These are phyloP conservation scores for Henicopernis longicauda DNA, from an alignment of 2,113 vertebrate genomes.

Conservation along the genomic window DNA sequence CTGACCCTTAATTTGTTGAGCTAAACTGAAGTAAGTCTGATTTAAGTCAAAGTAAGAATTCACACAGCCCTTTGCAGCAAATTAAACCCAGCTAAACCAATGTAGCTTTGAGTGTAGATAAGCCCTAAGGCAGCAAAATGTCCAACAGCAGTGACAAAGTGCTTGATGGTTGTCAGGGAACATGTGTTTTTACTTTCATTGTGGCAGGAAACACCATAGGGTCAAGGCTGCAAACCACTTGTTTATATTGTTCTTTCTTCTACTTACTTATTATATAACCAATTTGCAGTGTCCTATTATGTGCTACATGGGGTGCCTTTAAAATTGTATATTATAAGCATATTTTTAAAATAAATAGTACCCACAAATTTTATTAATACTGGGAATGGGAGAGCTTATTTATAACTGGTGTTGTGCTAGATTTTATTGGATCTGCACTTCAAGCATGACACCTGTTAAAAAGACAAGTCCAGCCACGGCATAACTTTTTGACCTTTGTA, in stretches of 20 bases:
- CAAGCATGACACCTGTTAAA: background rate
- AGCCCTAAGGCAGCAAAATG: slow-evolving; percentile 30
- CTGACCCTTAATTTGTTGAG: slow-evolving; percentile 35
- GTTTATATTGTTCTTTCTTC: slow-evolving; percentile 49
- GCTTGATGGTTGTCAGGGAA: slow-evolving; percentile 37
- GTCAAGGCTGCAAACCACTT: slow-evolving; percentile 53
- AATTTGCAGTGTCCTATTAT: background rate
- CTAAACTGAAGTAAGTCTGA: slow-evolving; percentile 23
- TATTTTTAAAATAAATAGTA: background rate
- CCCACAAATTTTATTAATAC: slow-evolving; percentile 15
- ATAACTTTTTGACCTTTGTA: background rate
- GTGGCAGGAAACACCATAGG: slow-evolving; percentile 51
- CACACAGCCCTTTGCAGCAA: slow-evolving; percentile 4
- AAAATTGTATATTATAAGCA: background rate
- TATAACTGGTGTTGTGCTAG: background rate
- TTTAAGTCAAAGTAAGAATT: slow-evolving; percentile 44
- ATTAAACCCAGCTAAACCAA: slow-evolving; percentile 30
- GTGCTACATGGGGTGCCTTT: background rate
- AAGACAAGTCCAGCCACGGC: background rate
- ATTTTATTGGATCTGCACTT: background rate
- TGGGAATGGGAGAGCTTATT: background rate
- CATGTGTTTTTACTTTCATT: slow-evolving; percentile 62
- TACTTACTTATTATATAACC: slow-evolving; percentile 39
- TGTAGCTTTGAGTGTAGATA: slow-evolving; percentile 2
- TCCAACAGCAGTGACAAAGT: slow-evolving; percentile 41